A percentile compares a stretch with the other conserved stretches of the same genome.
These are phyloP conservation scores for Ernsta delagoae DNA, from an alignment of 2,888 invertebrate genomes.

Conservation along the genomic window DNA sequence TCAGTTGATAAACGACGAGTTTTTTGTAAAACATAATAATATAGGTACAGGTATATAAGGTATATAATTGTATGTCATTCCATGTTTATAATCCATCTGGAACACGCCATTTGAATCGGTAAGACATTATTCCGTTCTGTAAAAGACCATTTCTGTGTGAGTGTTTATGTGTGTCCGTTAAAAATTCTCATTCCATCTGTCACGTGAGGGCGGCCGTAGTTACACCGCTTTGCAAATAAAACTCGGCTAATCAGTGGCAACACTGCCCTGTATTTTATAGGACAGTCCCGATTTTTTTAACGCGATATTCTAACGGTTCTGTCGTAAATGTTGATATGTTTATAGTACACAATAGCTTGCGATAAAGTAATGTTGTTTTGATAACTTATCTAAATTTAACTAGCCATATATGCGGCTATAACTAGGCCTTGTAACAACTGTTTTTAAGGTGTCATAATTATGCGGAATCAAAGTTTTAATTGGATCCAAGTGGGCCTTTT, in stretches of 20 bases:
- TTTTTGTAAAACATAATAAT: too few relatives aligned
- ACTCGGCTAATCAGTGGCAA: slow-evolving; percentile 10
- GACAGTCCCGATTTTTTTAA: neutral
- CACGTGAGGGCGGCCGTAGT: slow-evolving; percentile 17
- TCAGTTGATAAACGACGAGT: too few relatives aligned
- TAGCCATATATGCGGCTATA: too few relatives aligned
- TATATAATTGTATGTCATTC: too few relatives aligned
- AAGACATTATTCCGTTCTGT: neutral
- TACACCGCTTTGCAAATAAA: slow-evolving; percentile 20
- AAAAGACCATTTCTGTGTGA: neutral
- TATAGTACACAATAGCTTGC: too few relatives aligned
- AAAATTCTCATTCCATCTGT: slow-evolving; percentile 28
- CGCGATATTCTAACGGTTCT: neutral
- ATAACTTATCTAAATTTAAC: too few relatives aligned
- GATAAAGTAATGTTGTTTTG: too few relatives aligned
- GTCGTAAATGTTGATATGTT: neutral
- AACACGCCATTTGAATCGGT: neutral
- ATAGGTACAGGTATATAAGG: too few relatives aligned
- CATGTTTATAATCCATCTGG: neutral
- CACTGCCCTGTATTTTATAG: neutral
- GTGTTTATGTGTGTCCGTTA: neutral
- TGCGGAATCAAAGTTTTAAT: too few relatives aligned
- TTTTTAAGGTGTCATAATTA: too few relatives aligned
- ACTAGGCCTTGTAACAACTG: too few relatives aligned
- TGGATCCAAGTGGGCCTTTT: neutral